Evolutionary conservation across 2,888 invertebrate genomes (phyloP).

Genomic region (Esperia sulphurella): DNA sequence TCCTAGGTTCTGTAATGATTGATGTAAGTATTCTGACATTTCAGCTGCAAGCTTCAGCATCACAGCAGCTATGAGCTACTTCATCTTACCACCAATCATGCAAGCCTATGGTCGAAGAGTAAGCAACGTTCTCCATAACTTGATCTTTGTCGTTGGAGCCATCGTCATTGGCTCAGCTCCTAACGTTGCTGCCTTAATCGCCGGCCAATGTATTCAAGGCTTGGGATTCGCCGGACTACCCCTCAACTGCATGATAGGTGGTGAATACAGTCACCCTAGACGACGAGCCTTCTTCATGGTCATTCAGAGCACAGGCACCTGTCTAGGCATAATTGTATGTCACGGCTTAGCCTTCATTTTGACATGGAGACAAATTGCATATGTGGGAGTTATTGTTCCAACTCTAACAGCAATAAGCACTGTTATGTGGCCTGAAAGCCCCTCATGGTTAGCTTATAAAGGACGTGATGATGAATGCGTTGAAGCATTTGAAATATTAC

Average conservation of each 20-base stretch:
- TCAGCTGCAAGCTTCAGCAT: constrained; percentile 9
- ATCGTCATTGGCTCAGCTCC: constrained; percentile 16
- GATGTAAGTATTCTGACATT: neutral
- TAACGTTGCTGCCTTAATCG: constrained; percentile 14
- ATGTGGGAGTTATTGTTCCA: constrained; percentile 15
- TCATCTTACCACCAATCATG: constrained; percentile 19
- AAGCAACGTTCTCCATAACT: constrained; percentile 14
- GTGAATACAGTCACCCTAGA: constrained; percentile 22
- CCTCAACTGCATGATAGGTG: constrained; percentile 15
- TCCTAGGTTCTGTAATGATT: no score
- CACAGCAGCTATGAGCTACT: constrained; percentile 13
- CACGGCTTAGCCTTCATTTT: constrained; percentile 15
- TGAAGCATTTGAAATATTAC: constrained; percentile 16
- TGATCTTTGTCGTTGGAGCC: constrained; percentile 14
- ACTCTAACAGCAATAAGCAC: constrained; percentile 14
- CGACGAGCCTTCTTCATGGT: constrained; percentile 18
- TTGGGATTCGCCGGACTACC: constrained; percentile 18
- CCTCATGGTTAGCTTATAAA: constrained; percentile 21
- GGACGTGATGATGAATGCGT: constrained; percentile 19
- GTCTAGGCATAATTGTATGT: constrained; percentile 9
- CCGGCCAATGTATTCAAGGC: constrained; percentile 19
- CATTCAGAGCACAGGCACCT: neutral
- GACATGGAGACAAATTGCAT: constrained; percentile 19
- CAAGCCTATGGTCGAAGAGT: constrained; percentile 20
- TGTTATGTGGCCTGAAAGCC: constrained; percentile 20